These are phyloP conservation scores for Candidula unifasciata DNA, from an alignment of 2,888 invertebrate species.

Conservation along the genomic window DNA sequence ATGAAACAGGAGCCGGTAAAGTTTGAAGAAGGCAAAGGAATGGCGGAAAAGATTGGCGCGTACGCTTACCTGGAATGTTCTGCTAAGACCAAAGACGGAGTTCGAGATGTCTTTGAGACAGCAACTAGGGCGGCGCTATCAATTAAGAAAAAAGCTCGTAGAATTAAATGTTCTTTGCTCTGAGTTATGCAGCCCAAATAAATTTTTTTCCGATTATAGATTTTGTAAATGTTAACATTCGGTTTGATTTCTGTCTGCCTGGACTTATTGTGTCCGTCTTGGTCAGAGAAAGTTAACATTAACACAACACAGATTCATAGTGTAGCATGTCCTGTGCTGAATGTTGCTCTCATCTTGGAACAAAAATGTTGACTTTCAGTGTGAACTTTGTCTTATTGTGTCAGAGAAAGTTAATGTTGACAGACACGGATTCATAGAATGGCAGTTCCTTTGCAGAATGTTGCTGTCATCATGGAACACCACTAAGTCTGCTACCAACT, in stretches of 20 bases:
- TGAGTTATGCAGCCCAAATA: conserved; percentile 13
- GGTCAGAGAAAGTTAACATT: background rate
- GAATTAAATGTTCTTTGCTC: conserved; percentile 44
- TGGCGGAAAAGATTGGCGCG: conserved; percentile 99
- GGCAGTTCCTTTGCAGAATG: too few relatives aligned
- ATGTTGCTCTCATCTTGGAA: too few relatives aligned
- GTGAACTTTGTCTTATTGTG: too few relatives aligned
- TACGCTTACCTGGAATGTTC: conserved; percentile 99
- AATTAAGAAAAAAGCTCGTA: conserved; percentile 48
- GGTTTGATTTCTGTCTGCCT: background rate
- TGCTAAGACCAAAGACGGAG: conserved; percentile 99
- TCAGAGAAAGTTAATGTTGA: too few relatives aligned
- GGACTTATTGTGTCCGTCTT: background rate
- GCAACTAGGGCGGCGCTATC: conserved; percentile 95
- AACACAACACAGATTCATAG: too few relatives aligned
- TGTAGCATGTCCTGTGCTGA: too few relatives aligned
- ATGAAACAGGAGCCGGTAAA: conserved; percentile 99
- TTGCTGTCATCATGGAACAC: too few relatives aligned
- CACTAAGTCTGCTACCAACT: too few relatives aligned
- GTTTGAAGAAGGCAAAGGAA: conserved; percentile 96
- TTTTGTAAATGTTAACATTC: background rate
- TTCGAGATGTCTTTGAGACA: conserved; percentile 98
- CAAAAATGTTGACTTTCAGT: too few relatives aligned
- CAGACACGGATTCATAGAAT: too few relatives aligned
- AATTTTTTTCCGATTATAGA: background rate